Base-by-base conservation (phyloP, 2,888 invertebrate species). In the Amitus sp. region DNA sequence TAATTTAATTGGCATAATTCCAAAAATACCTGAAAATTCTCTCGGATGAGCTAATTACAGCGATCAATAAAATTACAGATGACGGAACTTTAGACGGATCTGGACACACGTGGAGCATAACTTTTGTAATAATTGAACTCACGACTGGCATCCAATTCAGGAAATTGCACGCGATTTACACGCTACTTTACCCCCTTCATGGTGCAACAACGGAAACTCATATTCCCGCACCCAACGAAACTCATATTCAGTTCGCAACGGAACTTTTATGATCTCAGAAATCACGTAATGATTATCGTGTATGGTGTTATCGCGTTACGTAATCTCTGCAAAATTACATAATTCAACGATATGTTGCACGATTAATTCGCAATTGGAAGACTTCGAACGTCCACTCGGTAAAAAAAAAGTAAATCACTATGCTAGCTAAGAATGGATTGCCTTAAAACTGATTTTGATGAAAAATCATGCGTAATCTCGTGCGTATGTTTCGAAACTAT, bases 31-130 rank as follows among this genome's bases (percentile, higher is more conserved):
- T 34, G 30, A 27, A 34, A 48, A n/a, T 17, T 49, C 37, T 51
- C 20, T 48, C n/a, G n/a, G 30, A 42, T 17, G 27, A 39, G 49
- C 37, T 46, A 54, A 43, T 42, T 40, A 47, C 46, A 40, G 47
- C 34, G 53, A 47, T 47, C 19, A 47, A 34, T 33, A 28, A 54
- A 49, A 48, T 46, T 47, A 56, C 55, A 59, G 27, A 58, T 61
- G 56, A 61, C 50, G 62, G 70, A 69, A 69, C 60, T 33, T 54
- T 42, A 34, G 23, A 42, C 33, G 43, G 52, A 56, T 49, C 71
- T 72, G 73, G 72, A 62, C 51, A 23, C 40, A 64, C 46, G 34
- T 45, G 33, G 10, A 39, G 47, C 40, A 42, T 39, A 46, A 18
- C 47, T 54, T 52, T 51, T 18, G 47, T 34, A 50, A 45, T 50